These are phyloP conservation scores for Troglohyphantes excavatus DNA, from an alignment of 2,888 invertebrate species.

Conservation along the genomic window DNA sequence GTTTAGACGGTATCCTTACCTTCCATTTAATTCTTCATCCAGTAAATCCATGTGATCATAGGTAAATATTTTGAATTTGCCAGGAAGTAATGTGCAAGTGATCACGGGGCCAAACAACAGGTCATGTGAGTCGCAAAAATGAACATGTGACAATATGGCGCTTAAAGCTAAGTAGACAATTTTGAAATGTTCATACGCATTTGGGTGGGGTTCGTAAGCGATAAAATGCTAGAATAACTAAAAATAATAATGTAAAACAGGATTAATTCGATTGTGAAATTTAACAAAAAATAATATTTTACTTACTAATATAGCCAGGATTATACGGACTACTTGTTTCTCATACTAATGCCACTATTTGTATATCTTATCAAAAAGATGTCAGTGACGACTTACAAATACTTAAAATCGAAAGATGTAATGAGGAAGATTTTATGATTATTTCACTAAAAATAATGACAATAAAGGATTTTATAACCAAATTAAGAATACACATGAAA, in stretches of 20 bases:
- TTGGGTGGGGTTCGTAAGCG: neutral
- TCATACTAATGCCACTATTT: conserved; percentile 13
- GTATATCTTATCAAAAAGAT: too few species aligned
- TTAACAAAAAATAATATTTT: neutral
- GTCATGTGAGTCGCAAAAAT: conserved; percentile 83
- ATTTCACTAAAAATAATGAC: too few species aligned
- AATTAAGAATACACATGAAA: too few species aligned
- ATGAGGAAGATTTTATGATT: too few species aligned
- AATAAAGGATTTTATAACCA: too few species aligned
- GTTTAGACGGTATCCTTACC: conserved; percentile 81
- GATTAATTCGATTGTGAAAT: neutral
- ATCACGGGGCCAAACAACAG: conserved; percentile 84
- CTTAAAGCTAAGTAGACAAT: conserved; percentile 12
- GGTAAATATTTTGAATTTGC: conserved; percentile 83
- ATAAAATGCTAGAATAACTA: neutral
- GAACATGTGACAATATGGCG: conserved; percentile 83
- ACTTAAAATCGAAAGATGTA: too few species aligned
- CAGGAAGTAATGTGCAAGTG: conserved; percentile 83
- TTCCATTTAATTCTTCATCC: conserved; percentile 82
- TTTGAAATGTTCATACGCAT: conserved; percentile 31
- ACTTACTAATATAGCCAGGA: neutral
- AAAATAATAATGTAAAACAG: neutral
- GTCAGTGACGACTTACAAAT: too few species aligned
- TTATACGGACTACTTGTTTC: conserved; percentile 10
- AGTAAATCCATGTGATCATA: conserved; percentile 83